phyloP scores from a whole-genome alignment of 2,113 vertebrate genomes.

The Myotis yumanensis region DNA sequence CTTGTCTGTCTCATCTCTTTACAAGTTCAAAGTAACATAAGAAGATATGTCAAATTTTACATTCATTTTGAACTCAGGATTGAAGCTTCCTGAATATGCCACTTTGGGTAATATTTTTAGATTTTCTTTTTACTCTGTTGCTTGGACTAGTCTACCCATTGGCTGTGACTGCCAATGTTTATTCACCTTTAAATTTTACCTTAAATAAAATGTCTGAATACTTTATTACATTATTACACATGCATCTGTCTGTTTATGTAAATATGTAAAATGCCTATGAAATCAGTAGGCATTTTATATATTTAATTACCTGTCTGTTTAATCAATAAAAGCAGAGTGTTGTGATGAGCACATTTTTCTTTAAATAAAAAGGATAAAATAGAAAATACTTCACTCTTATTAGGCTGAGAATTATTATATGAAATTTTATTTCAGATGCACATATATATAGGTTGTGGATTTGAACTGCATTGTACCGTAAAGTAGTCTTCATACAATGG shows the following conservation, averaged over 20 bases:
- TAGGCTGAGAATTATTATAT: neutral
- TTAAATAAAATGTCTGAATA: neutral
- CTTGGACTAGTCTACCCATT: neutral
- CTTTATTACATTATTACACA: neutral
- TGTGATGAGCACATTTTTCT: neutral
- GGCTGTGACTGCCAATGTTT: neutral
- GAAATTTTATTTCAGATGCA: neutral
- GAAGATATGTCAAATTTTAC: neutral
- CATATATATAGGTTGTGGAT: neutral
- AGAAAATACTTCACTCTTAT: neutral
- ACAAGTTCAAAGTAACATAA: neutral
- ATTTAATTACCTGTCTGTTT: neutral
- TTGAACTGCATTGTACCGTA: neutral
- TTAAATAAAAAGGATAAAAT: neutral
- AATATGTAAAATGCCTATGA: neutral
- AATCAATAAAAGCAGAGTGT: neutral
- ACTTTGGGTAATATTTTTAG: neutral
- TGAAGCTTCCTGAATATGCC: neutral
- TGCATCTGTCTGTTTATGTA: neutral
- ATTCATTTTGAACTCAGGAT: neutral
- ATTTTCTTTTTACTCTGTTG: neutral
- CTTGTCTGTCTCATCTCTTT: neutral
- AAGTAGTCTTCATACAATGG: neutral
- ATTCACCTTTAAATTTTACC: neutral
- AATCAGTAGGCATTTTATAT: neutral